Percentiles rank a stretch among this genome's conserved stretches.
Evolutionary conservation across 2,797 vertebrate genomes (phyloP).

Genomic region (Lateolabrax maculatus): DNA sequence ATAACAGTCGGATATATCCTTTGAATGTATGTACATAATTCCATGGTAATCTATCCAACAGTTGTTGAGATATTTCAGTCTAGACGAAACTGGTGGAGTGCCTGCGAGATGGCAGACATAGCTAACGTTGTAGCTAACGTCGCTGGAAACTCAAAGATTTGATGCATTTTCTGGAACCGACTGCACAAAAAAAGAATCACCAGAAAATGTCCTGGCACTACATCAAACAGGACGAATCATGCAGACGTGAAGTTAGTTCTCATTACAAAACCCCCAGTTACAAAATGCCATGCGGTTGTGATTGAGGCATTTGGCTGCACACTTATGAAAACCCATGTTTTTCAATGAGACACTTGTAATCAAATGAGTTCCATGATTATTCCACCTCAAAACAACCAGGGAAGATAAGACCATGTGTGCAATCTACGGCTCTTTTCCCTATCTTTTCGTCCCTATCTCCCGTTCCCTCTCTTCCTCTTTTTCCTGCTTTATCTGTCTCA

Average conservation of each 20-base stretch:
- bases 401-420: conserved; percentile 59
- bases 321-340: conserved; percentile 80
- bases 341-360: conserved; percentile 81
- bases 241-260: conserved; percentile 47
- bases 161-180: conserved; percentile 17
- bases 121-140: too few relatives aligned
- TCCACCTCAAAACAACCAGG: conserved; percentile 57
- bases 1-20: not conserved
- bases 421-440: conserved; percentile 52
- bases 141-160: not conserved
- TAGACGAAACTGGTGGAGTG: not conserved
- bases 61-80: not conserved
- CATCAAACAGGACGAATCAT: conserved; percentile 24
- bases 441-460: conserved; percentile 8
- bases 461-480: not conserved
- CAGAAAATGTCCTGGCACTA: not conserved
- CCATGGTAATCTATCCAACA: too few relatives aligned
- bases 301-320: conserved; percentile 70
- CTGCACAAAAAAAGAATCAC: conserved; percentile 25
- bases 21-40: not conserved
- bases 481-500: not conserved
- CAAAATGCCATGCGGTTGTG: conserved; percentile 47
- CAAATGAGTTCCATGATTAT: conserved; percentile 79
- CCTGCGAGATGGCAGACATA: not conserved
- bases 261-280: conserved; percentile 48